These are phyloP conservation scores for Drosophila novamexicana DNA, from an alignment of 1,140 invertebrate species.

Conservation along the genomic window DNA sequence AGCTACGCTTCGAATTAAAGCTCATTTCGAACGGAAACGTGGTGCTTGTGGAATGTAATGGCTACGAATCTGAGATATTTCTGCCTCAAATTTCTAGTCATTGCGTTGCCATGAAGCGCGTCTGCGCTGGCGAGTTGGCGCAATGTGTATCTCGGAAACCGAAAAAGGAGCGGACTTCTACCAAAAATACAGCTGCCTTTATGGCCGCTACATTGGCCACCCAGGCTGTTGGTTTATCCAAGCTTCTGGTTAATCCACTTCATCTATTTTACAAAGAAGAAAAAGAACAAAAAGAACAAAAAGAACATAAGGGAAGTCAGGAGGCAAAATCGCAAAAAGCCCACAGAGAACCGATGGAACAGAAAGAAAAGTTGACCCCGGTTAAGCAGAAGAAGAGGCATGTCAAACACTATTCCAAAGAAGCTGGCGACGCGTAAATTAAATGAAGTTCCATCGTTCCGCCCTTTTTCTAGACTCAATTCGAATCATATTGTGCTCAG, in stretches of 20 bases:
- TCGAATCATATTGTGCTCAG: not conserved
- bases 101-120: conserved; percentile 49
- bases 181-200: not conserved
- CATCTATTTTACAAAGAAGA: not conserved
- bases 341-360: not conserved
- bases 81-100: conserved; percentile 44
- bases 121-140: conserved; percentile 28
- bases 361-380: too few species aligned
- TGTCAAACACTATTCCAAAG: not conserved
- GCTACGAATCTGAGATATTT: conserved; percentile 57
- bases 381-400: not conserved
- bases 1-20: conserved; percentile 22
- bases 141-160: not conserved
- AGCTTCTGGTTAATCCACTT: not conserved
- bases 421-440: not conserved
- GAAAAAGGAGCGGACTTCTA: not conserved
- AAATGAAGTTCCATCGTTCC: not conserved
- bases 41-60: conserved; percentile 52
- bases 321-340: not conserved
- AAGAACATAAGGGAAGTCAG: not conserved
- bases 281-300: not conserved
- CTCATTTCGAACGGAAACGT: conserved; percentile 50
- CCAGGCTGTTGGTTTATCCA: conserved; percentile 7
- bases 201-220: conserved; percentile 12
- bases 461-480: not conserved